phyloP scores from a whole-genome alignment of 2,888 invertebrate genomes.

The Unio delphinus region DNA sequence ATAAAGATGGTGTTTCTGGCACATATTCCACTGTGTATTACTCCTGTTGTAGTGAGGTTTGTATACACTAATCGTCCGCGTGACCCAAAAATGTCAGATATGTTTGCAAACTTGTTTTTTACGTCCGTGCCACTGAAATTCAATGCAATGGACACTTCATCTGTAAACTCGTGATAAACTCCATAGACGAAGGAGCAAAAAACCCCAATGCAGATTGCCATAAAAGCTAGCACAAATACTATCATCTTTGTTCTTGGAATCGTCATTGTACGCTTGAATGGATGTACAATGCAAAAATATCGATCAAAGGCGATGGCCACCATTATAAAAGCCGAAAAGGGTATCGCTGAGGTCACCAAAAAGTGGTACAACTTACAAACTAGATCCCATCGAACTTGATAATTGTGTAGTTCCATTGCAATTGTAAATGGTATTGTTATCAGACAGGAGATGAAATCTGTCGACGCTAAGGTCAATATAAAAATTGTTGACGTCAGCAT shows the following conservation, averaged over 20 bases:
- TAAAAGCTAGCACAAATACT: conserved; percentile 9
- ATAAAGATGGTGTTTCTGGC: no score
- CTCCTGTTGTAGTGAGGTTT: no score
- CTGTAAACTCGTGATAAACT: conserved; percentile 3
- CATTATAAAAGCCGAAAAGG: conserved; percentile 65
- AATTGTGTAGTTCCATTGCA: conserved; percentile 57
- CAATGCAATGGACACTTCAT: no score
- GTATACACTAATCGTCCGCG: no score
- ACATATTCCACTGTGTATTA: no score
- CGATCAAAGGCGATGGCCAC: conserved; percentile 66
- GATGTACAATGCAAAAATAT: conserved; percentile 66
- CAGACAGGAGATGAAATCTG: conserved; percentile 63
- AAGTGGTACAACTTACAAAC: conserved; percentile 64
- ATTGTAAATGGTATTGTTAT: conserved; percentile 64
- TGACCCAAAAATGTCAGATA: no score
- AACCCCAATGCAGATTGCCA: conserved; percentile 17
- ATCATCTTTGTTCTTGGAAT: conserved; percentile 32
- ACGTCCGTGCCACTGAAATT: no score
- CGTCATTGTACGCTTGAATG: conserved; percentile 57
- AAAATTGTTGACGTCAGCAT: conserved; percentile 64
- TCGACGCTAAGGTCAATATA: conserved; percentile 61
- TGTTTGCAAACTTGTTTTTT: no score
- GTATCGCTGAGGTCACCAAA: conserved; percentile 60
- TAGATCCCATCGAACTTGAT: conserved; percentile 49
- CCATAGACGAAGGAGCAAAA: conserved; percentile 19